These are phyloP conservation scores for Meghimatium bilineatum DNA, from an alignment of 2,888 invertebrate genomes.

Conservation along the genomic window DNA sequence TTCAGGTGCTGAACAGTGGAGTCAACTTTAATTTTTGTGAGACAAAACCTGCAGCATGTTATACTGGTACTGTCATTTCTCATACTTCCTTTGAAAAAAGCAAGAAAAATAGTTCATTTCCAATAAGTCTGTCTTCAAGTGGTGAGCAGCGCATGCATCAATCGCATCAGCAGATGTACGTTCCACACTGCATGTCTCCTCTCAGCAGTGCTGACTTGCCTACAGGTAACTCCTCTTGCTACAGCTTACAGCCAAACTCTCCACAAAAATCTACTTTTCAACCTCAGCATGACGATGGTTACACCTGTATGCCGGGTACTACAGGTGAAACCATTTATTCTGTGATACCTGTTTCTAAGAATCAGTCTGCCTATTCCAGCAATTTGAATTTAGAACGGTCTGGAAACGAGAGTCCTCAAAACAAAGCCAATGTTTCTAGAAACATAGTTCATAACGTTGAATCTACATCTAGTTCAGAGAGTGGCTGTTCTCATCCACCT, in stretches of 20 bases:
- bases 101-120: neutral
- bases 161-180: neutral
- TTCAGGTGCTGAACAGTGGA: neutral
- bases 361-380: neutral
- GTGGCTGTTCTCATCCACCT: neutral
- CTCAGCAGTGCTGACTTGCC: neutral
- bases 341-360: neutral
- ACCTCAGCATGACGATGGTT: neutral
- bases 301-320: neutral
- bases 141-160: neutral
- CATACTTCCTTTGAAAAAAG: slow-evolving; percentile 21
- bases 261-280: neutral
- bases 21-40: neutral
- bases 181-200: slow-evolving; percentile 3
- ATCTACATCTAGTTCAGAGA: neutral
- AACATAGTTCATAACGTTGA: neutral
- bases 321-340: neutral
- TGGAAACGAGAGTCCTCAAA: neutral
- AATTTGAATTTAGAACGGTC: neutral
- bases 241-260: neutral
- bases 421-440: neutral
- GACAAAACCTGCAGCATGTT: neutral
- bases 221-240: neutral
- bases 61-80: slow-evolving; percentile 17
- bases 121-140: neutral